Percentiles rank a stretch among this genome's conserved stretches.
Conservation (phyloP, 2,797 vertebrate genomes). For the Oreonectes daqikongensis region DNA sequence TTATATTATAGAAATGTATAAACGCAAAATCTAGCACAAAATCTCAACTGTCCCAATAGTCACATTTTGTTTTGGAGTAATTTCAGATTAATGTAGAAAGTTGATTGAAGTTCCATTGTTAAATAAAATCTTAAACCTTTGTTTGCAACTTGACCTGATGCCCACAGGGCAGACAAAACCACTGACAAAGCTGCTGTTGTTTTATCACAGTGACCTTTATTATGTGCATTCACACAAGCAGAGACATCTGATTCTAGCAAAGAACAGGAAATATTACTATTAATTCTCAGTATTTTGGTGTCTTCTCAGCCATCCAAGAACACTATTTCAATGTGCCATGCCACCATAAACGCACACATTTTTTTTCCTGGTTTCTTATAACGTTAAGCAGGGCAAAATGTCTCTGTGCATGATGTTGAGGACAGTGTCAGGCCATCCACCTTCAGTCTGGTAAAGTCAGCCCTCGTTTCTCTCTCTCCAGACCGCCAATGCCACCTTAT, state of each 20-base stretch:
- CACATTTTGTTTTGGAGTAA: too few relatives aligned
- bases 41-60: too few relatives aligned
- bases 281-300: neutral
- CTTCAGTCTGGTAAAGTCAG: conserved; percentile 8
- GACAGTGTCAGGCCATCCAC: conserved; percentile 12
- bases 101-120: neutral
- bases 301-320: neutral
- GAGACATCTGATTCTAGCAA: conserved; percentile 23
- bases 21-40: too few relatives aligned
- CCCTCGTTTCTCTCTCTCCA: conserved; percentile 22
- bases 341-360: neutral
- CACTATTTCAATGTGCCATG: neutral
- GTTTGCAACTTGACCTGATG: neutral
- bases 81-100: neutral
- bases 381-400: neutral
- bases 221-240: conserved; percentile 1
- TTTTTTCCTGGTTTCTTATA: neutral
- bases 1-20: neutral
- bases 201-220: conserved; percentile 44
- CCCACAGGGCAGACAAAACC: conserved; percentile 16
- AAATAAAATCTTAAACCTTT: neutral
- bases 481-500: conserved; percentile 28
- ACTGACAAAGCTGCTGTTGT: conserved; percentile 18
- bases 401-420: too few relatives aligned
- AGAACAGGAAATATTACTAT: neutral